Evolutionary conservation across 23 tunicate genomes (phyloP).

Genomic region (Styela clava): DNA sequence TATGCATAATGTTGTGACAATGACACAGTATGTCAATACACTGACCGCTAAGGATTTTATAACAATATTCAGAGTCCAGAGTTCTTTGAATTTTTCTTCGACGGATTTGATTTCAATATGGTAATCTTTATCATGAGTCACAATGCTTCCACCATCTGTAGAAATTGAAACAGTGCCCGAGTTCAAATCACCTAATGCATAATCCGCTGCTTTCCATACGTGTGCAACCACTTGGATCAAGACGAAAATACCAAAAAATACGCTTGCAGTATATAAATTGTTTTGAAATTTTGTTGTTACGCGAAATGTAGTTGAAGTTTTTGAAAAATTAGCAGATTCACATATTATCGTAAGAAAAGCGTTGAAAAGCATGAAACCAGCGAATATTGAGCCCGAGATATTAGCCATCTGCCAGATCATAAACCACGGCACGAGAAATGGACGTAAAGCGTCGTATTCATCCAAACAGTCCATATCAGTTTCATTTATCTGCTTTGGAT

Average conservation of each 20-base stretch:
- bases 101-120: not conserved
- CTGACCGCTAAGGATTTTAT: not conserved
- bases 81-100: not conserved
- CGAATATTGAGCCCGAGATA: slow-evolving; percentile 27
- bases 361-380: slow-evolving; percentile 13
- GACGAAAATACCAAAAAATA: not conserved
- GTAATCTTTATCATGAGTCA: not conserved
- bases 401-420: slow-evolving; percentile 37
- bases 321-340: not conserved
- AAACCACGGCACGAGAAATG: slow-evolving; percentile 20
- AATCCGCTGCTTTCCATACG: not conserved
- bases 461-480: not conserved
- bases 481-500: not conserved
- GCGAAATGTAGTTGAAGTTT: not conserved
- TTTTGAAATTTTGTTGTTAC: not conserved
- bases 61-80: not conserved
- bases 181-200: not conserved
- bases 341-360: not conserved
- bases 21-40: not conserved
- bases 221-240: not conserved
- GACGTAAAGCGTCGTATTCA: not conserved
- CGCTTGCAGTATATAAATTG: not conserved
- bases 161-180: not conserved
- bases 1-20: too few species aligned
- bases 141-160: not conserved